Base-by-base conservation (phyloP, 2,888 invertebrate genomes). In the Drosophila diplacantha region DNA sequence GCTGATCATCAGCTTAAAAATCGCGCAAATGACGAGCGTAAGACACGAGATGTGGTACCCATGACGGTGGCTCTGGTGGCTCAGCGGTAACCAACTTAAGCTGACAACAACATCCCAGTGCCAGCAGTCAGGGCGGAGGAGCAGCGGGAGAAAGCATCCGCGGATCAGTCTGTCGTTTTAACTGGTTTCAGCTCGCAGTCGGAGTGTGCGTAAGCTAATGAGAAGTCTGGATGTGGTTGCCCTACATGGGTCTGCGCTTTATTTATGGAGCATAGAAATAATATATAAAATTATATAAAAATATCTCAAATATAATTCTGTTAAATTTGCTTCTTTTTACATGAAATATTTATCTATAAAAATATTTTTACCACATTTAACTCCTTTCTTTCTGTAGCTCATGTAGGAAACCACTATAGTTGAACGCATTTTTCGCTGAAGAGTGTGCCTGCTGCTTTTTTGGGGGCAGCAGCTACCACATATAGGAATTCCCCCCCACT, bases 1-100 rank as follows among this genome's bases (percentile, higher is more conserved):
- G 82, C 82, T 85, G 86, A 86, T 86, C 86, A 86, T 86, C 86
- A 85, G 85, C 83, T 84, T 85, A 86, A 85, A 83, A 82, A 85
- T 83, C 84, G 82, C 81, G 68, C 83, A 82, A 85, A 84, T 86
- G 86, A 86, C 78, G 84, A 84, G 84, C 83, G 60, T 82, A 82
- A 81, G 81, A 82, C 84, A 84, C 75, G 73, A 69, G 63, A 55
- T 60, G 68, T 52, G 53, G 69, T 37, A 41, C 22, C 22, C 31
- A 58, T 44, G 54, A 32, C 46, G 47, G 52, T 52, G 57, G 58
- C 14, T 50, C 37, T 52, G 74, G 35, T 77, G 70, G 63, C 77
- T 59, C 60, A 58, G 58, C 73, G 59, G 62, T 58, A 41, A 55
- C 61, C 65, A 61, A 61, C 63, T 41, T 83, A 82, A 81, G 84